phyloP scores from a whole-genome alignment of 2,797 vertebrate genomes.

The Taeniopygia guttata region DNA sequence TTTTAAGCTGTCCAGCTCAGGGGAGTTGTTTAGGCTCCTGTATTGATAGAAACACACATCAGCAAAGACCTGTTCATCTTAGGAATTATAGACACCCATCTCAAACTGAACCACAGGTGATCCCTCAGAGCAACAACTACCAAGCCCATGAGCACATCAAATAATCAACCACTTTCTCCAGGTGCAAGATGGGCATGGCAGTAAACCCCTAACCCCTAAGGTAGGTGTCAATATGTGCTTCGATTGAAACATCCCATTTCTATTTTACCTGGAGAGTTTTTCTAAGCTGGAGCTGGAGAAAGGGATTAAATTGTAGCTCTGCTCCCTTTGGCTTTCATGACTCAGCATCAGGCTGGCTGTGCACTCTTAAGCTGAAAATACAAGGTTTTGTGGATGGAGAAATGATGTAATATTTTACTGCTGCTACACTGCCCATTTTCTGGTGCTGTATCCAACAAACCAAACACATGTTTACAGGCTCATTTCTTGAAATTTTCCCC shows the following conservation, averaged over 20 bases:
- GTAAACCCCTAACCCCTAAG: neutral
- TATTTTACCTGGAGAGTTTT: neutral
- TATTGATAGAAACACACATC: neutral
- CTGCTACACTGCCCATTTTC: neutral
- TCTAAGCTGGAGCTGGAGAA: neutral
- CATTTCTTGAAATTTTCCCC: neutral
- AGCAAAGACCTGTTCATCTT: neutral
- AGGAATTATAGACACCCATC: neutral
- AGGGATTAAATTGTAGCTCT: neutral
- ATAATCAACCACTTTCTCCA: neutral
- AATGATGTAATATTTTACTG: neutral
- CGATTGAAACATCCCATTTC: fast-evolving
- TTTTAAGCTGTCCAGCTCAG: neutral
- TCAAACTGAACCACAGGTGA: neutral
- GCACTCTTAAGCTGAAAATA: neutral
- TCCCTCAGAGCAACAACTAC: neutral
- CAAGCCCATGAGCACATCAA: neutral
- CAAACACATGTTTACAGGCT: neutral
- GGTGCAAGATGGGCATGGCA: neutral
- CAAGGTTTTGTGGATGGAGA: neutral
- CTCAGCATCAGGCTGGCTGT: neutral
- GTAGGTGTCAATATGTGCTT: neutral
- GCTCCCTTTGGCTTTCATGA: neutral
- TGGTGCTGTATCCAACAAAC: neutral
- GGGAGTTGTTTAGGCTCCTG: neutral